Evolutionary conservation across 1,140 invertebrate genomes (phyloP), one percentile per base, ranked within the genome.

Genomic region (Rhopalosiphum padi): DNA sequence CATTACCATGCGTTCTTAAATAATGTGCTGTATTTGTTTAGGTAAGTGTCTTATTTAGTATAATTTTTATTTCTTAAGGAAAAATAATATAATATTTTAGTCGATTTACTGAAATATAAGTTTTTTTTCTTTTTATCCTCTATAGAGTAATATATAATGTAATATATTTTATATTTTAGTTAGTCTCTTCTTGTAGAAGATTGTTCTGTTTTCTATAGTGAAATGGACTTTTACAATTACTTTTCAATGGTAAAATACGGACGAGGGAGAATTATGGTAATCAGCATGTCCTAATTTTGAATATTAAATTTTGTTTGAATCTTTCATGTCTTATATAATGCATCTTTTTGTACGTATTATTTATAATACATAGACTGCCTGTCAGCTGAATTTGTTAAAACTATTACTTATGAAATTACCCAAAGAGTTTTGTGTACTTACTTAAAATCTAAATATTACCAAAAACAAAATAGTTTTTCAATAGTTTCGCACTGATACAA

Each of bases 211-310:
- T 35, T 82, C 18, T 35, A 18, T 82, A 82, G 21, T 37, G 35
- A 82, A 82, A 37, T 82, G 21, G 77, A 82, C 6, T n/a, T 82
- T 82, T 37, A 82, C 35, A 82, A 82, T 82, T 82, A 82, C 35
- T 35, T 82, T 82, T 82, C 35, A 82, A 37, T 68, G 21, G 35
- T 37, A 22, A 82, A 82, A 82, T 37, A 82, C 15, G 35, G 77
- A 82, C 21, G 35, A n/a, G n/a, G 6, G 11, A 2, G 37, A 82
- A 37, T 82, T 82, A 82, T 82, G 77, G 21, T 82, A 82, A 82
- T 82, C 35, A 82, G 77, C 35, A 85, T 85, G 22, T 85, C 37
- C 21, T 85, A 85, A 82, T 82, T 82, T 82, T 85, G 82, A 85
- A 41, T 85, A 85, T 41, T 41, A 85, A 41, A 85, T 85, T 85